Conservation (phyloP, 2,113 vertebrate genomes). For the Abramis brama region DNA sequence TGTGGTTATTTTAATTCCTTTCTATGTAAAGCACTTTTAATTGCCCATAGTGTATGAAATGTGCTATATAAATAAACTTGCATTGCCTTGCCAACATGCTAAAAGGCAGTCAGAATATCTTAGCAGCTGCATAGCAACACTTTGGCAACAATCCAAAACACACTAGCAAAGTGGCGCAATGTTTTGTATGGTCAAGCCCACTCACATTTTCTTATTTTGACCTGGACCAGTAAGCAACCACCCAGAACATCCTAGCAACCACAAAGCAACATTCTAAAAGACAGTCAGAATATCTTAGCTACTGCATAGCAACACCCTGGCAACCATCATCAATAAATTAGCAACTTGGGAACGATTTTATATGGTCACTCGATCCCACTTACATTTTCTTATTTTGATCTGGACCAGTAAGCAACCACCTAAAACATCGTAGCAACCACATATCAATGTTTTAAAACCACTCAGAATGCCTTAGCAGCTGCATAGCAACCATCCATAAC, state of each 20-base stretch:
- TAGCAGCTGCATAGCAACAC: background rate
- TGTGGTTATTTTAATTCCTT: too few relatives aligned
- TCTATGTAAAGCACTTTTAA: too few relatives aligned
- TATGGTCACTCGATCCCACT: background rate
- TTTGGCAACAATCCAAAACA: background rate
- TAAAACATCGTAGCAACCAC: background rate
- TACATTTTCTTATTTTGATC: background rate
- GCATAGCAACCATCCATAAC: background rate
- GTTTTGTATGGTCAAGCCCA: background rate
- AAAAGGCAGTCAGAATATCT: background rate
- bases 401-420: background rate
- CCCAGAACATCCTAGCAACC: background rate
- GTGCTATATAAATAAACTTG: too few relatives aligned
- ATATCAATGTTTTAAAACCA: background rate
- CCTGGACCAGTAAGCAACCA: background rate
- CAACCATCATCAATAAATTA: background rate
- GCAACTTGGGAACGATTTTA: background rate
- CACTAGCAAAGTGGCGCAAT: too few relatives aligned
- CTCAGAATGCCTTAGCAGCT: background rate
- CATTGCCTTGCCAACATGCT: too few relatives aligned
- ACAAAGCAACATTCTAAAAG: background rate
- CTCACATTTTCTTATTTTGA: background rate
- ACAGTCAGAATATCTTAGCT: background rate
- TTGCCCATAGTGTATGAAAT: too few relatives aligned
- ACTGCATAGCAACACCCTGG: background rate